These are phyloP conservation scores for Cotesia vestalis DNA, from an alignment of 1,140 invertebrate species.

Conservation along the genomic window DNA sequence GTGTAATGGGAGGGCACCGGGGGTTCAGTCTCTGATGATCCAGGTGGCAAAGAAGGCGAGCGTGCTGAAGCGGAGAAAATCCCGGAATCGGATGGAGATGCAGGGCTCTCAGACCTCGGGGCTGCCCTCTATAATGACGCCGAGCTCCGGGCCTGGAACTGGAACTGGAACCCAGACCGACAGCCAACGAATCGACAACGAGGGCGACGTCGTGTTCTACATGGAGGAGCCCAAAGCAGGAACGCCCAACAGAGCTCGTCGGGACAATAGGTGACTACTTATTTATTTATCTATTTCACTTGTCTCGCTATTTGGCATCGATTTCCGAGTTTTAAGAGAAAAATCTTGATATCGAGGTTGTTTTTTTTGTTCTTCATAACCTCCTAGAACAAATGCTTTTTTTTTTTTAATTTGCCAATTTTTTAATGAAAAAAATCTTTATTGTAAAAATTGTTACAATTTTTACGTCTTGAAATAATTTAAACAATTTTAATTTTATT, in stretches of 20 bases:
- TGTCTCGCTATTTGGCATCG: too few species aligned
- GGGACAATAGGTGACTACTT: slow-evolving; percentile 65
- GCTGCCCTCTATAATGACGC: slow-evolving; percentile 47
- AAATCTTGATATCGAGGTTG: background rate
- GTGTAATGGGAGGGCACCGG: slow-evolving; percentile 63
- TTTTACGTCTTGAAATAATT: too few species aligned
- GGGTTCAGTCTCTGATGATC: slow-evolving; percentile 74
- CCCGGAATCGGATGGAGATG: slow-evolving; percentile 74
- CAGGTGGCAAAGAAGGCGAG: slow-evolving; percentile 80
- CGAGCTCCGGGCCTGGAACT: slow-evolving; percentile 39
- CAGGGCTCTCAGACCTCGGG: slow-evolving; percentile 44
- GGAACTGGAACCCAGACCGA: slow-evolving; percentile 46
- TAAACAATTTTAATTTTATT: too few species aligned
- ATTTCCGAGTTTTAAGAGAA: too few species aligned
- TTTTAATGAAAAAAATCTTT: too few species aligned
- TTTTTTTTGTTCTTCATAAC: background rate
- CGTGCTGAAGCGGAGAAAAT: slow-evolving; percentile 76
- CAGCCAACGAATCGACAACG: slow-evolving; percentile 66
- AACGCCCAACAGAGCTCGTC: slow-evolving; percentile 71
- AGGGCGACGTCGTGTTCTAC: slow-evolving; percentile 76
- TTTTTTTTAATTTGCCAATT: too few species aligned
- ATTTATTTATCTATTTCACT: background rate
- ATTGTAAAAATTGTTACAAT: too few species aligned
- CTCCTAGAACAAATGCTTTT: background rate
- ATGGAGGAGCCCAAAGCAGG: slow-evolving; percentile 75